Base-by-base conservation (phyloP, 2,888 invertebrate genomes). In the Pelosia muscerda region DNA sequence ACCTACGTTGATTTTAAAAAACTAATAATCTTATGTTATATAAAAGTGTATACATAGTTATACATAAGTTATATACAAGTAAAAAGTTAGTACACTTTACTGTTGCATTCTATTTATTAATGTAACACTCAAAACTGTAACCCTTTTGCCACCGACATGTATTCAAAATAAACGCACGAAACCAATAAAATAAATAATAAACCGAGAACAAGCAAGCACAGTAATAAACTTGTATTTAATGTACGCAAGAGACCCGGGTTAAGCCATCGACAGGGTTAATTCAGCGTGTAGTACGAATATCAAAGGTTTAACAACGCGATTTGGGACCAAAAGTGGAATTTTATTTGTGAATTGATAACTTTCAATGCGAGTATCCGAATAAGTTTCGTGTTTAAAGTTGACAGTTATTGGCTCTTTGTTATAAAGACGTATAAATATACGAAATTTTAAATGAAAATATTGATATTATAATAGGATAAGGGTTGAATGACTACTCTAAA, bases 121-220 rank as follows among this genome's bases (percentile, higher is more conserved):
- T 55, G 15, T 22, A 42, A n/a, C 28, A 66, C 26, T 38, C 49
- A 19, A 49, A 49, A 38, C 23, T 26, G 31, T 54, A 63, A 62
- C 67, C 56, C 25, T 56, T 49, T n/a, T 42, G 15, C 23, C 25
- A 19, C 9, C 25, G 15, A n/a, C 26, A 25, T 34, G 53, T 65
- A 75, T 78, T 76, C 69, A 72, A 78, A 81, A 85, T 81, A 83
- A 84, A 83, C 69, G 72, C 75, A 78, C 64, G 59, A 60, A 64
- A 58, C 68, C 74, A 81, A 85, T 88, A 88, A 89, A 89, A 84
- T 75, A 86, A 84, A 88, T 84, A 88, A 87, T 87, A 87, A 89
- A 88, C 83, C 75, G 74, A 68, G 72, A 75, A 79, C 79, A 81
- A 74, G 76, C 81, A 78, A 84, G 83, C 77, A 83, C 76, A 75